Evolutionary conservation across 1,140 invertebrate genomes (phyloP), one percentile per base, ranked within the genome.

Genomic region (Aradophagus sp.): DNA sequence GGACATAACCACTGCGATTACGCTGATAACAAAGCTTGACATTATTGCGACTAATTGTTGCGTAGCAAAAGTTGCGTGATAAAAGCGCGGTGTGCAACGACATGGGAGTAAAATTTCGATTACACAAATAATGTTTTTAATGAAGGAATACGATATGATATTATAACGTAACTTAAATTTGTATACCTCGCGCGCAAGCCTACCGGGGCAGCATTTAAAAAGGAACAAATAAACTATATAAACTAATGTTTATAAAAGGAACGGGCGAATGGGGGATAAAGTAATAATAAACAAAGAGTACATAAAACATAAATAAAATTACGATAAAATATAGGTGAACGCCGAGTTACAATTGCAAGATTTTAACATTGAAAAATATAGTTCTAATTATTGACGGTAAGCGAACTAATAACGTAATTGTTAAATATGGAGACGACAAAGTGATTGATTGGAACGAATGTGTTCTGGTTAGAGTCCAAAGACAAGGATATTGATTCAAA

Each of bases 221-320:
- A 31, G 23, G 53, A 34, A 26, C n/a, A n/a, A n/a, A n/a, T n/a
- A n/a, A n/a, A n/a, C n/a, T n/a, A n/a, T 50, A 50, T 50, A 59
- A 59, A 59, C 42, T 76, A 77, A 76, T 42, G 68, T 79, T 77
- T 79, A 62, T 79, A 79, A 77, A 71, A 5, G 68, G 59, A 53
- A 35, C 34, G 11, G 31, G 47, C 67, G 36, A 70, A n/a, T n/a
- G n/a, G n/a, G n/a, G n/a, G n/a, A n/a, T n/a, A n/a, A n/a, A n/a
- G n/a, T n/a, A n/a, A n/a, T n/a, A n/a, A n/a, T n/a, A n/a, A n/a
- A n/a, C n/a, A n/a, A n/a, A n/a, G n/a, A n/a, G n/a, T n/a, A n/a
- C n/a, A n/a, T n/a, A n/a, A n/a, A n/a, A n/a, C n/a, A n/a, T n/a
- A n/a, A n/a, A n/a, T n/a, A n/a, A n/a, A n/a, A n/a, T n/a, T n/a